Evolutionary conservation across 2,113 vertebrate species (phyloP).

Genomic region (Turdus rufiventris): DNA sequence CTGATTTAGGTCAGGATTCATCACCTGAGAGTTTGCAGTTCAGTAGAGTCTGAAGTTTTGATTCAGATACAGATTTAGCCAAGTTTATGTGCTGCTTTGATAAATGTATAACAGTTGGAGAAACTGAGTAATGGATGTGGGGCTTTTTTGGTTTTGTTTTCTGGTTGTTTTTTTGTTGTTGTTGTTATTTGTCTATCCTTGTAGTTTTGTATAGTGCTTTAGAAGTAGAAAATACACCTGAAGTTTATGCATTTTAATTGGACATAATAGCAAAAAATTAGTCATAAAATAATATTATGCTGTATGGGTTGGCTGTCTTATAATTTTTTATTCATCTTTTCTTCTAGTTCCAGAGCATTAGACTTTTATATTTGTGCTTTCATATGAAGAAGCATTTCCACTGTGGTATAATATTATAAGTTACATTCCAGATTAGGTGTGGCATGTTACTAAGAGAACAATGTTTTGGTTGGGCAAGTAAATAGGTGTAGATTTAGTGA

Average conservation of each 20-base stretch:
- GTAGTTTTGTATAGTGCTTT: neutral
- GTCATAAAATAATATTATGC: neutral
- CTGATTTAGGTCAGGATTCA: neutral
- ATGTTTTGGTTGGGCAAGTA: neutral
- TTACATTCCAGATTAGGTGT: neutral
- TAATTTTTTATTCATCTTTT: neutral
- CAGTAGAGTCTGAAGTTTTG: conserved; percentile 8
- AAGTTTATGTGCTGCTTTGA: neutral
- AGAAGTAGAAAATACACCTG: neutral
- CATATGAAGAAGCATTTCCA: neutral
- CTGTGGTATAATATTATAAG: neutral
- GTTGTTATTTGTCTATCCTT: neutral
- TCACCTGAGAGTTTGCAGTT: neutral
- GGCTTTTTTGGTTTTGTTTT: neutral
- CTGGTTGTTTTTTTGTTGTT: neutral
- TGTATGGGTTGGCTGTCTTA: neutral
- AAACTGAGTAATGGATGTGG: neutral
- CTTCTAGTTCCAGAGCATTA: neutral
- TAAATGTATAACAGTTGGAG: neutral
- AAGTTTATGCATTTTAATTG: neutral
- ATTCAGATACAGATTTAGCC: neutral
- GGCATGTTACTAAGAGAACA: neutral
- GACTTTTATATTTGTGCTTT: neutral
- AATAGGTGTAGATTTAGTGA: neutral
- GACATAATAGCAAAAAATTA: neutral